These are phyloP conservation scores for Cotesia typhae DNA, from an alignment of 1,140 invertebrate genomes.

Conservation along the genomic window DNA sequence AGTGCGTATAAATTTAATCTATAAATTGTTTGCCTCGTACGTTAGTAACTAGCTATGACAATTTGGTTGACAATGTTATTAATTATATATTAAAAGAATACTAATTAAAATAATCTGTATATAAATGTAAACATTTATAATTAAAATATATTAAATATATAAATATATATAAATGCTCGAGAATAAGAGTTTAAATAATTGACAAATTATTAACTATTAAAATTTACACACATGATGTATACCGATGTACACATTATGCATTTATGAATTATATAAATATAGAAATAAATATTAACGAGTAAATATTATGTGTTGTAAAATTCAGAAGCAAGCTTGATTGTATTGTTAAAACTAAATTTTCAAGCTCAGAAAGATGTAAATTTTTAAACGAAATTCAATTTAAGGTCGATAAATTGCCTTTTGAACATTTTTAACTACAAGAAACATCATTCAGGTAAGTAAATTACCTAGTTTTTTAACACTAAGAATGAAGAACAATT, in stretches of 20 bases:
- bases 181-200: not conserved
- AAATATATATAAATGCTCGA: constrained; percentile 36
- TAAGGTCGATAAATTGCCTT: too few species aligned
- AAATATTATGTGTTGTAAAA: not conserved
- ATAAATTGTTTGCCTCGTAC: constrained; percentile 9
- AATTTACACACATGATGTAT: not conserved
- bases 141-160: constrained; percentile 41
- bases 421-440: too few species aligned
- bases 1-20: constrained; percentile 28
- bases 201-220: constrained; percentile 9
- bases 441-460: not conserved
- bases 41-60: constrained; percentile 44
- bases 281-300: not conserved
- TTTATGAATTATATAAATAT: constrained; percentile 2
- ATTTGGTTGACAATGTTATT: constrained; percentile 65
- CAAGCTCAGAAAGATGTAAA: too few species aligned
- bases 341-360: too few species aligned
- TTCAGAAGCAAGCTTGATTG: too few species aligned
- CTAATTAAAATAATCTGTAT: constrained; percentile 54
- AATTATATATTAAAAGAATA: constrained; percentile 44
- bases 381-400: too few species aligned
- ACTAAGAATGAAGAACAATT: too few species aligned
- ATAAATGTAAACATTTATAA: constrained; percentile 48
- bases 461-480: too few species aligned
- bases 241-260: constrained; percentile 21